These are phyloP conservation scores for Chrysomallon squamiferum DNA, from an alignment of 1,140 invertebrate species.

Conservation along the genomic window DNA sequence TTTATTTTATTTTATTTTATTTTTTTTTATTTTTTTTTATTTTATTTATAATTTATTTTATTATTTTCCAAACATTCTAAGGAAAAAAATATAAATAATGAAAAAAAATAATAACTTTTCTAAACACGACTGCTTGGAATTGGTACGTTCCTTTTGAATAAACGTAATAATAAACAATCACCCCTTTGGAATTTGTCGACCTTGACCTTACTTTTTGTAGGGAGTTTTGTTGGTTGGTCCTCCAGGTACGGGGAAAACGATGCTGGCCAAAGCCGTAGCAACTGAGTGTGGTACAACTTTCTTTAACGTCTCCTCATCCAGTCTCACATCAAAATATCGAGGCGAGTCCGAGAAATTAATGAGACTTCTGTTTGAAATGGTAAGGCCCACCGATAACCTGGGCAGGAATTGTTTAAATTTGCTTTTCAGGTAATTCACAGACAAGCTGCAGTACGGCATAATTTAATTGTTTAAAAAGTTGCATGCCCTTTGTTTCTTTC, in stretches of 20 bases:
- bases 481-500: conserved; percentile 13
- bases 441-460: background rate
- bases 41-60: no score
- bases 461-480: background rate
- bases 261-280: conserved; percentile 98
- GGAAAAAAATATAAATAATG: no score
- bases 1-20: no score
- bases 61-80: no score
- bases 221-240: conserved; percentile 97
- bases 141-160: no score
- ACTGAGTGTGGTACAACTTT: conserved; percentile 99
- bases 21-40: no score
- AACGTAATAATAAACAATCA: no score
- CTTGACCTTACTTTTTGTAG: conserved; percentile 39
- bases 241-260: conserved; percentile 98
- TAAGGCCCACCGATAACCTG: conserved; percentile 58
- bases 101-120: no score
- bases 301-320: conserved; percentile 98
- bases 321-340: conserved; percentile 96
- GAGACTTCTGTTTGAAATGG: conserved; percentile 97
- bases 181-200: background rate
- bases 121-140: no score
- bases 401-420: background rate
- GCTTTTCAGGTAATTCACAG: background rate
- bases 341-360: conserved; percentile 99